phyloP scores from a whole-genome alignment of 2,113 vertebrate species.

The Chionis minor region DNA sequence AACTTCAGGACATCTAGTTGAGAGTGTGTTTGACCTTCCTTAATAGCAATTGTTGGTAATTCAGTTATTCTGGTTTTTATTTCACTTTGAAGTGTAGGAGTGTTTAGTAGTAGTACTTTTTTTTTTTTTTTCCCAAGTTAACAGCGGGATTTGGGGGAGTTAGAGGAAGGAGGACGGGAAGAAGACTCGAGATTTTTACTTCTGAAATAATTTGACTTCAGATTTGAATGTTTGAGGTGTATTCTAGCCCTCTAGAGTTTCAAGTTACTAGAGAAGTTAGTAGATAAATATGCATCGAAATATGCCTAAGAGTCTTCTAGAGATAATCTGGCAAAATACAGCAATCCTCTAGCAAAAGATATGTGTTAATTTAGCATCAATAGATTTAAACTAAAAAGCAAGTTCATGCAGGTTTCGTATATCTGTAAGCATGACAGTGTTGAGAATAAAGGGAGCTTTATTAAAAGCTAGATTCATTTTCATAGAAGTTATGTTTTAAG shows the following conservation, averaged over 20 bases:
- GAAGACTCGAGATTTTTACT: neutral
- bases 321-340: neutral
- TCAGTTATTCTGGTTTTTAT: neutral
- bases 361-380: neutral
- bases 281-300: neutral
- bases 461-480: neutral
- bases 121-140: neutral
- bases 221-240: neutral
- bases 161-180: neutral
- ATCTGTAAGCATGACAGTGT: neutral
- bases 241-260: neutral
- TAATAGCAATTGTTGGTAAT: neutral
- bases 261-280: neutral
- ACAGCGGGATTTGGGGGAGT: fast-evolving
- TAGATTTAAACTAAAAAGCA: neutral
- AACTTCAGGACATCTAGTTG: neutral
- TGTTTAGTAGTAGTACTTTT: neutral
- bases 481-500: neutral
- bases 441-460: neutral
- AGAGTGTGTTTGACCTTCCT: neutral
- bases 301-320: neutral
- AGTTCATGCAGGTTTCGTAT: neutral
- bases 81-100: neutral
- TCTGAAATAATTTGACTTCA: neutral
- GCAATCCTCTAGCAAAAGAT: neutral